Evolutionary conservation across 2,888 invertebrate species (phyloP).

Genomic region (Lamellibrachia columna): DNA sequence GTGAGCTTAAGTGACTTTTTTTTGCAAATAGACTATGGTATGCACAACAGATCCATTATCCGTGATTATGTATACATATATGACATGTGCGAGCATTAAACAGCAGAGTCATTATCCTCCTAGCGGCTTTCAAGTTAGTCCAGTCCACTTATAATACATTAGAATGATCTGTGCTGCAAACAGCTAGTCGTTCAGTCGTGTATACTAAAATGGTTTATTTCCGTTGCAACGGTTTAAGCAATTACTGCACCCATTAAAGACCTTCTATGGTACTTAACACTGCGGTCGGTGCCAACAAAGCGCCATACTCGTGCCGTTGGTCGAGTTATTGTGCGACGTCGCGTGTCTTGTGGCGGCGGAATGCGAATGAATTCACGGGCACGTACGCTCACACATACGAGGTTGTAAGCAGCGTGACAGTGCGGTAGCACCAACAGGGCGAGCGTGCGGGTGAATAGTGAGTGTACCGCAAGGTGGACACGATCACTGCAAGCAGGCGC

Average conservation of each 20-base stretch:
- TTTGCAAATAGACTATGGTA: no score
- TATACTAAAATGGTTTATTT: conserved; percentile 7
- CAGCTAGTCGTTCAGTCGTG: neutral
- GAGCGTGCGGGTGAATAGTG: neutral
- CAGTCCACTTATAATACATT: conserved; percentile 4
- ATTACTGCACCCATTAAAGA: neutral
- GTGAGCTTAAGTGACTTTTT: neutral
- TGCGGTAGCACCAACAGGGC: neutral
- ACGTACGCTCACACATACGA: neutral
- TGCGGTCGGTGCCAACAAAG: neutral
- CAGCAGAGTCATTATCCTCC: neutral
- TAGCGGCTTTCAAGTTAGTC: neutral
- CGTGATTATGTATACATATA: neutral
- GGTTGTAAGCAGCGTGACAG: neutral
- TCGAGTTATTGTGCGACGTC: neutral
- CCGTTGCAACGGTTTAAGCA: conserved; percentile 6
- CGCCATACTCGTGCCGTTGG: neutral
- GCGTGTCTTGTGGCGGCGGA: neutral
- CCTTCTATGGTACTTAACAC: neutral
- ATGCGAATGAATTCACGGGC: neutral
- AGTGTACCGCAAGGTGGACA: neutral
- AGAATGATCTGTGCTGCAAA: neutral
- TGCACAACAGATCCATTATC: neutral
- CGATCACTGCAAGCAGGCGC: neutral
- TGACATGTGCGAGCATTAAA: neutral